A percentile compares a stretch with the other conserved stretches of the same genome.
Conservation (phyloP, 2,888 invertebrate species). For the Euplagia quadripunctaria region DNA sequence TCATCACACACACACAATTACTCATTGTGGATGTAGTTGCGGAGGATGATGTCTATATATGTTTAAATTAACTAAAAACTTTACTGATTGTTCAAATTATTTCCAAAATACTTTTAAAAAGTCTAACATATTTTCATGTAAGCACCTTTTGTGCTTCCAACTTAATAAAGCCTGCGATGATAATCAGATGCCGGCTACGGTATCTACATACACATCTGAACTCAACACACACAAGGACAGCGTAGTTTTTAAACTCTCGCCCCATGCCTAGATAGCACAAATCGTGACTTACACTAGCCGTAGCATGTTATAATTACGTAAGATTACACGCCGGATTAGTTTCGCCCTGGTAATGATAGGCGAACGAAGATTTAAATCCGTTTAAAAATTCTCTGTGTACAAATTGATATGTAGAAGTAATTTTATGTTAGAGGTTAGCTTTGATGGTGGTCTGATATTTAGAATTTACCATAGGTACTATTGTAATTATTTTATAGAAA, state of each 20-base stretch:
- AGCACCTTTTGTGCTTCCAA: conserved; percentile 58
- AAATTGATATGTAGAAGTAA: conserved; percentile 35
- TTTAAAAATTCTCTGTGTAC: conserved; percentile 52
- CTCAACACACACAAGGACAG: conserved; percentile 54
- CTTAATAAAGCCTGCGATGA: conserved; percentile 69
- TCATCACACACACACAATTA: no score
- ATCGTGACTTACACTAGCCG: conserved; percentile 83
- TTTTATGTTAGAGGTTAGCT: conserved; percentile 30
- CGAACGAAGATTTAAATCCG: conserved; percentile 59
- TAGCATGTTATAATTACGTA: conserved; percentile 83
- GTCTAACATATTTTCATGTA: neutral
- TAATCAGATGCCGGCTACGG: conserved; percentile 78
- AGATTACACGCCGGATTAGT: conserved; percentile 77
- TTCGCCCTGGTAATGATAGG: conserved; percentile 74
- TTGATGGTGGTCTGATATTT: conserved; percentile 39
- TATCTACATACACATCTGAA: conserved; percentile 64
- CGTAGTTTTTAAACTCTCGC: conserved; percentile 73
- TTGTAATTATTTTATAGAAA: neutral
- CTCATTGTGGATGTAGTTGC: no score
- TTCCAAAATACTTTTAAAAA: neutral
- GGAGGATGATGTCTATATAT: no score
- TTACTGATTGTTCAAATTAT: neutral
- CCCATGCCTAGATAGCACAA: conserved; percentile 75
- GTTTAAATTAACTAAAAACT: no score
- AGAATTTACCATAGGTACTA: conserved; percentile 1